Base-by-base conservation (phyloP, 2,888 invertebrate species). In the Catonia carolina region DNA sequence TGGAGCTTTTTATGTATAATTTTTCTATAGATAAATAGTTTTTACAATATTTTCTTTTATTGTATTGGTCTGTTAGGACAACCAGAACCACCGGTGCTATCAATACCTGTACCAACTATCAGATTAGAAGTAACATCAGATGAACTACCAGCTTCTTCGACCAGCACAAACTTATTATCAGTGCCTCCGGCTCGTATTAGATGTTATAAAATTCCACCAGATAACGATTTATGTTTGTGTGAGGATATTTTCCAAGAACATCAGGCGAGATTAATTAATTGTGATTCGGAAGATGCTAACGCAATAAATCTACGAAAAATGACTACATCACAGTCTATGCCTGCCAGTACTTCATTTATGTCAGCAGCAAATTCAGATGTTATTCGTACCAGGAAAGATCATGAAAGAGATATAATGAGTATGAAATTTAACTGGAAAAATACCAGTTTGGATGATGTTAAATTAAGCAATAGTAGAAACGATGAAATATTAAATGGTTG, bases 231-330 rank as follows among this genome's bases (percentile, higher is more conserved):
- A 35, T 63, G 64, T 20, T 48, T 63, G 23, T 63, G 64, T 39
- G 65, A 67, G 47, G 66, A 67, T 31, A 65, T 67, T 10, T 66
- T 66, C 36, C 67, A 67, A 50, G 64, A 66, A 56, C 65, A 66
- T 39, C 66, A 66, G 50, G 65, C 66, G 7, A 60, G 63, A 18
- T 56, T 66, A 23, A 58, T 66, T 33, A 64, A 66, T 50, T 66
- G 66, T 48, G 65, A 66, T 54, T 62, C 63, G 4, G 67, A 67
- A 42, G 66, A 66, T 55, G 66, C 66, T 1, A 63, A 54, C 7
- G 58, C 58, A 17, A 58, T 58, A 18, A 58, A 20, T 39, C 33
- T 37, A 14, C 31, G 31, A 10, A 37, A 53, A 23, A 27, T 39
- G 27, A 27, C 36, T 3, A 41, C 27, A 41, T 39, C 37, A 22